Evolutionary conservation across 2,113 vertebrate genomes (phyloP).

Genomic region (Vidua chalybeata): DNA sequence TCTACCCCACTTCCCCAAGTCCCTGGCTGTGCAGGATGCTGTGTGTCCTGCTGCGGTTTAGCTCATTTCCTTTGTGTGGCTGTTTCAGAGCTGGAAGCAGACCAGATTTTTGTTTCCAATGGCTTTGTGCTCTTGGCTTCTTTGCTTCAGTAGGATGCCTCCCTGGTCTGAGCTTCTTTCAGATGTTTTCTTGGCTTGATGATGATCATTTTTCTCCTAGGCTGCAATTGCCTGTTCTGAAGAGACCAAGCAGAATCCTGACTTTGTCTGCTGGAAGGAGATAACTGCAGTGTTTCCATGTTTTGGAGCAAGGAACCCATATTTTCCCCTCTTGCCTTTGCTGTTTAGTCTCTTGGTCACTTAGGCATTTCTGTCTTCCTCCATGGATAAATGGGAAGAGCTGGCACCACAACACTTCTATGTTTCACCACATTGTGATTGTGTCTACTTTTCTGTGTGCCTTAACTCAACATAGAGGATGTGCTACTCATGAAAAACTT

Average conservation of each 20-base stretch:
- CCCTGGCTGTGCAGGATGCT: rapidly evolving
- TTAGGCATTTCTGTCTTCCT: background rate
- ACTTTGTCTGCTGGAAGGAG: background rate
- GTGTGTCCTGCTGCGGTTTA: background rate
- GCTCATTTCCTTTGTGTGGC: background rate
- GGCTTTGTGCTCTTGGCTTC: background rate
- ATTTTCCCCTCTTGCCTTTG: background rate
- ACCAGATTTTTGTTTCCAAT: background rate
- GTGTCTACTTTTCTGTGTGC: background rate
- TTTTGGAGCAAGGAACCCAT: background rate
- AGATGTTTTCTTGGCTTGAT: background rate
- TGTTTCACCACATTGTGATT: background rate
- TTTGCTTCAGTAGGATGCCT: background rate
- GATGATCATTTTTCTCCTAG: background rate
- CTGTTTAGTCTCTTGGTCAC: background rate
- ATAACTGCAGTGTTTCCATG: background rate
- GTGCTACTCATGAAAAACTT: background rate
- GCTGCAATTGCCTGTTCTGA: background rate
- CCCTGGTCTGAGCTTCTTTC: background rate
- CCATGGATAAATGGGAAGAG: background rate
- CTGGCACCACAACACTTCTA: rapidly evolving
- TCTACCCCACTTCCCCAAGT: background rate
- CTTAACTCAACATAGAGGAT: background rate
- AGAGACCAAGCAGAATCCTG: background rate
- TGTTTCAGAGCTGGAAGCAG: background rate